Conservation (phyloP, 2,888 invertebrate species). For the Nasonovia ribisnigri region DNA sequence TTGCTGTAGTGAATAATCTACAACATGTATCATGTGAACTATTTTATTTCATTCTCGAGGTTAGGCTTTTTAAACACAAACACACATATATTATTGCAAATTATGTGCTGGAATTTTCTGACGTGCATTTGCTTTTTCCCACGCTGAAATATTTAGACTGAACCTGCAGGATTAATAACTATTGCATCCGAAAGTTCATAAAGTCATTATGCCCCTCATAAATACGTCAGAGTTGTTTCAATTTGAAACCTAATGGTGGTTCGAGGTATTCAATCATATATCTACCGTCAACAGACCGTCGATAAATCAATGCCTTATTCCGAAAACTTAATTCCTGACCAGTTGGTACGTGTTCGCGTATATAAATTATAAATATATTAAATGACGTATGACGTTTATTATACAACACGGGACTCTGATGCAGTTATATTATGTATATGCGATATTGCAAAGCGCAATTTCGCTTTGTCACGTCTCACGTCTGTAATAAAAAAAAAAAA, state of each 20-base stretch:
- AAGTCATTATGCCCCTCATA: background rate
- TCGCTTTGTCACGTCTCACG: slow-evolving; percentile 4
- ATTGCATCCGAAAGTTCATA: background rate
- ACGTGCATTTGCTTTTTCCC: background rate
- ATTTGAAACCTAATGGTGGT: background rate
- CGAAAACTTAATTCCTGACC: background rate
- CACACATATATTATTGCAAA: background rate
- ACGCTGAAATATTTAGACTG: background rate
- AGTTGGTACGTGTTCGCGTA: background rate
- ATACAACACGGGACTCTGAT: background rate
- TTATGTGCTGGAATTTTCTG: background rate
- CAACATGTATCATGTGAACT: background rate
- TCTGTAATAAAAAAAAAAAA: slow-evolving; percentile 28
- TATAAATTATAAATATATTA: background rate
- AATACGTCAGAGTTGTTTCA: background rate
- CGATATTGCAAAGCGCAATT: slow-evolving; percentile 12
- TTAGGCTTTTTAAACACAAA: background rate
- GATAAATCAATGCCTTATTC: slow-evolving; percentile 14
- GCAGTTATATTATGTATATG: slow-evolving; percentile 13
- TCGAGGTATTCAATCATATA: background rate
- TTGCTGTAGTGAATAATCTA: background rate
- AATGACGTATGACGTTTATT: background rate
- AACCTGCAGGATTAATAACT: background rate
- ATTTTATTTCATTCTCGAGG: background rate
- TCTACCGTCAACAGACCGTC: background rate